Evolutionary conservation across 2,888 invertebrate genomes (phyloP), one percentile per base, ranked within the genome.

Genomic region (Embidobia sp.): DNA sequence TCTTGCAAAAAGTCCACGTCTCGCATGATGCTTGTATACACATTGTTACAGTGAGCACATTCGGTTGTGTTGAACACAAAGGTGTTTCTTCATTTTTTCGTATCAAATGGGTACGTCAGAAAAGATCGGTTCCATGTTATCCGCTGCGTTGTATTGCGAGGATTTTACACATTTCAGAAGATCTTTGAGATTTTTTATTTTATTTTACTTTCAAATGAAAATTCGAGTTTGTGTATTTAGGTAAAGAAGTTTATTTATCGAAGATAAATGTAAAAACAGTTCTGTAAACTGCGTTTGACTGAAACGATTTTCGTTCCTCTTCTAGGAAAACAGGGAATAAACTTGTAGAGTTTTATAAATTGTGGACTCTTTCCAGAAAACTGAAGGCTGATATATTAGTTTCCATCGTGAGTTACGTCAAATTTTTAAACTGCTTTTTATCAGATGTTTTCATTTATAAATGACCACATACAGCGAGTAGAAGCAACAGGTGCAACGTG

Each of bases 31-130:
- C 55, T 37, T 29, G 37, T 63, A 72, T 22, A 48, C 22, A 29
- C 40, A 63, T 63, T 59, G 69, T 59, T 59, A 49, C 57, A 40
- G 46, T 22, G 10, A 53, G 66, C 46, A 35, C 29, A 18, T 55
- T 42, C 29, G 22, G 13, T 64, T 66, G 46, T 66, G 16, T 13
- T 2, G 6, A 26, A 26, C 11, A 67, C 33, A 55, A 37, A 26
- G 26, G 26, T 48, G 22, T 48, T 35, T 35, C 37, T 55, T 26
- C 29, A 37, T 48, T 37, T 48, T 48, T 57, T 29, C 18, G 18
- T n/a, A 22, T 13, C 15, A 16, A 59, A 59, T 59, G 31, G 35
- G 35, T 35, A 46, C 13, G 33, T 59, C 27, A 42, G 13, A 1
- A 4, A 8, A 22, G 22, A 22, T 22, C 22, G 3, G 6, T 22